Conservation (phyloP, 2,113 vertebrate species). For the Halcyon malimbica region DNA sequence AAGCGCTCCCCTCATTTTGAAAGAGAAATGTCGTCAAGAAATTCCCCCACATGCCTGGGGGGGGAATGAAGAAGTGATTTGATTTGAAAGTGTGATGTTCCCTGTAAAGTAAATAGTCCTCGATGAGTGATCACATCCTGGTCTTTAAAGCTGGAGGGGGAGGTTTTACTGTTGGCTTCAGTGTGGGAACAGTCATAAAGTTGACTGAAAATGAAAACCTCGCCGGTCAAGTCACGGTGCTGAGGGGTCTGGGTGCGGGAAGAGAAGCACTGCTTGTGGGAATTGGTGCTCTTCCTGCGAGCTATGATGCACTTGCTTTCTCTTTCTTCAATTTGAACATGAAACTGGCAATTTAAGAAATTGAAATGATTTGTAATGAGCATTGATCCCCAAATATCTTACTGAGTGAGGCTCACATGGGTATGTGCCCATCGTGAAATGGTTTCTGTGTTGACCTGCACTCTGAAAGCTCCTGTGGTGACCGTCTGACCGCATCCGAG, state of each 20-base stretch:
- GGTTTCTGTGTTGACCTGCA: not conserved
- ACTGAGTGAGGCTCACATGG: not conserved
- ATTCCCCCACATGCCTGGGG: too few relatives aligned
- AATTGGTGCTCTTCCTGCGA: not conserved
- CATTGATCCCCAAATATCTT: not conserved
- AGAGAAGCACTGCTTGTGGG: not conserved
- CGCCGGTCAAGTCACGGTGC: not conserved
- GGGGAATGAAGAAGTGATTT: not conserved
- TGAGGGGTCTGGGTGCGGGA: rapidly evolving
- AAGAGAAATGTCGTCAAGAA: not conserved
- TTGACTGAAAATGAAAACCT: not conserved
- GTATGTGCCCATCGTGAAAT: not conserved
- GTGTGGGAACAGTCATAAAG: not conserved
- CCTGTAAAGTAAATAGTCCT: not conserved
- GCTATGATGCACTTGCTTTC: not conserved
- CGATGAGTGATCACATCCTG: not conserved
- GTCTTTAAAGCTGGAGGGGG: not conserved
- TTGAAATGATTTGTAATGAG: not conserved
- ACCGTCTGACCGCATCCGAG: not conserved
- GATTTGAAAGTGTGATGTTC: not conserved
- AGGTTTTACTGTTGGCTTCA: not conserved
- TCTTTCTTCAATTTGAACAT: not conserved
- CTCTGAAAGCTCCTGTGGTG: not conserved
- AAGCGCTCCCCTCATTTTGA: rapidly evolving
- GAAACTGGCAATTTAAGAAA: not conserved